Percentiles rank a stretch among this genome's conserved stretches.
Evolutionary conservation across 1,140 invertebrate species (phyloP).

Genomic region (Notospermus geniculatus): DNA sequence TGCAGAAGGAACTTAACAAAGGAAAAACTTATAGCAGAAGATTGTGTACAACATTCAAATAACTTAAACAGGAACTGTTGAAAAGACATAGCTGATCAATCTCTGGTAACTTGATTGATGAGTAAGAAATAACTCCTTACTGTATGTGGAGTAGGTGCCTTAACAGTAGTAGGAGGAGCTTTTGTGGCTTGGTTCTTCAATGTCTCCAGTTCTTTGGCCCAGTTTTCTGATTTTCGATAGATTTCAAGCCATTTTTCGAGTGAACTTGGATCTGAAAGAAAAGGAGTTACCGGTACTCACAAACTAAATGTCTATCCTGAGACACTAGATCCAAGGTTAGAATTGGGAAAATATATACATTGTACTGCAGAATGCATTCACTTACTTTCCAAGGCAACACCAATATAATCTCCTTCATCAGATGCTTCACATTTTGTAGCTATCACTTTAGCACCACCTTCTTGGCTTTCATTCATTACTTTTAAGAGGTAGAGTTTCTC

Average conservation of each 20-base stretch:
- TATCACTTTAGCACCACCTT: constrained; percentile 33
- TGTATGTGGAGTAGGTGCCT: not conserved
- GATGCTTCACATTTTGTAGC: constrained; percentile 42
- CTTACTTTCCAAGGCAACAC: constrained; percentile 48
- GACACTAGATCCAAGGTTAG: constrained; percentile 4
- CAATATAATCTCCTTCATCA: constrained; percentile 40
- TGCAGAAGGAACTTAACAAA: too few relatives aligned
- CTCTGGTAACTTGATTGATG: too few relatives aligned
- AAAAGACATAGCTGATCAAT: too few relatives aligned
- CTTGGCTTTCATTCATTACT: constrained; percentile 40
- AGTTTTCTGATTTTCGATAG: constrained; percentile 41
- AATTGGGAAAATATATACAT: not conserved
- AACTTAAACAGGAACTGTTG: too few relatives aligned
- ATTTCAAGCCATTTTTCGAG: constrained; percentile 45
- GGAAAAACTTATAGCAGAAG: too few relatives aligned
- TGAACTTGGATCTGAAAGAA: constrained; percentile 31
- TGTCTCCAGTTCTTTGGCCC: constrained; percentile 43
- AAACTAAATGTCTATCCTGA: too few relatives aligned
- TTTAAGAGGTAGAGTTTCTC: constrained; percentile 40
- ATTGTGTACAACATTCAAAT: too few relatives aligned
- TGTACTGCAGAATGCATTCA: not conserved
- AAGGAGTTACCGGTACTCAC: too few relatives aligned
- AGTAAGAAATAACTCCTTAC: too few relatives aligned
- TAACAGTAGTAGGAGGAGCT: not conserved
- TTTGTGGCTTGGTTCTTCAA: constrained; percentile 2